phyloP scores from a whole-genome alignment of 2,888 invertebrate genomes.

The Helleia helle region DNA sequence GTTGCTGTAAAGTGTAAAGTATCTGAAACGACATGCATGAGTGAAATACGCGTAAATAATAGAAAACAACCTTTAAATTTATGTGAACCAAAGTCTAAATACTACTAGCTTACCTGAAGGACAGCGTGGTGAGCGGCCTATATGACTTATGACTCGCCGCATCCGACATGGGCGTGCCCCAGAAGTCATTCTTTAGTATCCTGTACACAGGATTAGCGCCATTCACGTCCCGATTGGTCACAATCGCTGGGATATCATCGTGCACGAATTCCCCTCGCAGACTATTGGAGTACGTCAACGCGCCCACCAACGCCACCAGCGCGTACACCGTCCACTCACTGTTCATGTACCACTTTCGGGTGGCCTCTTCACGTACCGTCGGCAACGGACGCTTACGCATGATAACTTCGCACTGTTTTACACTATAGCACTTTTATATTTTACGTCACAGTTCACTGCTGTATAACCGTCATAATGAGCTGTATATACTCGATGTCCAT shows the following conservation, averaged over 20 bases:
- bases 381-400: slow-evolving; percentile 67
- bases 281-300: slow-evolving; percentile 82
- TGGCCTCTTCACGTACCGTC: slow-evolving; percentile 59
- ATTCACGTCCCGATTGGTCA: slow-evolving; percentile 85
- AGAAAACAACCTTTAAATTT: too few species aligned
- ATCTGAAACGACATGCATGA: too few species aligned
- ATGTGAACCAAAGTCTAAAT: too few species aligned
- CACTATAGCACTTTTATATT: too few species aligned
- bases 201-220: slow-evolving; percentile 76
- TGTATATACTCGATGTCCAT: too few species aligned
- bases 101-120: slow-evolving; percentile 86
- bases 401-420: slow-evolving; percentile 14
- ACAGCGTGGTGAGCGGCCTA: slow-evolving; percentile 85
- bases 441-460: too few species aligned
- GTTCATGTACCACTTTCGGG: slow-evolving; percentile 32
- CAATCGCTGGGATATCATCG: slow-evolving; percentile 90
- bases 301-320: slow-evolving; percentile 78
- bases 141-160: slow-evolving; percentile 89
- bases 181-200: slow-evolving; percentile 86
- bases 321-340: slow-evolving; percentile 77
- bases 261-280: slow-evolving; percentile 89
- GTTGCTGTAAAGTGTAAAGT: too few species aligned
- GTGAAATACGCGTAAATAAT: too few species aligned
- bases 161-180: slow-evolving; percentile 92
- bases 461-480: too few species aligned